phyloP scores from a whole-genome alignment of 2,888 invertebrate genomes.

The Cheilosia grossa region DNA sequence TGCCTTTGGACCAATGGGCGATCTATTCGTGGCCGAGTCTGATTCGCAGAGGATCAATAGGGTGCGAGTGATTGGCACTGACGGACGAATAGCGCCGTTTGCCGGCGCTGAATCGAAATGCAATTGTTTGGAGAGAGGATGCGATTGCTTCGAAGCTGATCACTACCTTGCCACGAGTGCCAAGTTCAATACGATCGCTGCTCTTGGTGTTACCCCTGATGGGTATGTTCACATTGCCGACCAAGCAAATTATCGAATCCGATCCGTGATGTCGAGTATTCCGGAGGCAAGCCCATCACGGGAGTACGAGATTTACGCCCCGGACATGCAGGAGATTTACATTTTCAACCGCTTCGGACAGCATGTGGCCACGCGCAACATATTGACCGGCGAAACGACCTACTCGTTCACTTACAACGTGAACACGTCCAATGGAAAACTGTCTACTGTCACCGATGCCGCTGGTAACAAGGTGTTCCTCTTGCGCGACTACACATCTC shows the following conservation, averaged over 20 bases:
- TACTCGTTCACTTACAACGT: constrained; percentile 98
- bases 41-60: constrained; percentile 97
- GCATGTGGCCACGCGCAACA: constrained; percentile 96
- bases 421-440: constrained; percentile 97
- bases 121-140: constrained; percentile 95
- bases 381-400: constrained; percentile 96
- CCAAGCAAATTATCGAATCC: constrained; percentile 94
- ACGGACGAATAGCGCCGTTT: constrained; percentile 96
- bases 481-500: constrained; percentile 91
- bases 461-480: constrained; percentile 95
- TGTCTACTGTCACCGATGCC: constrained; percentile 96
- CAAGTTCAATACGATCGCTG: constrained; percentile 96
- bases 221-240: constrained; percentile 98
- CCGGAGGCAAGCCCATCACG: constrained; percentile 92
- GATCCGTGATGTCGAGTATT: constrained; percentile 94
- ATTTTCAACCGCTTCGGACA: constrained; percentile 97
- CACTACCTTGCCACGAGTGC: constrained; percentile 96
- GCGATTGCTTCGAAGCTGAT: constrained; percentile 96
- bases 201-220: constrained; percentile 96
- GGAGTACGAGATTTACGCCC: constrained; percentile 97
- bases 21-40: constrained; percentile 97
- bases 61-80: constrained; percentile 94
- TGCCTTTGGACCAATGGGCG: constrained; percentile 95
- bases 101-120: constrained; percentile 97
- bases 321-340: constrained; percentile 97